Base-by-base conservation (phyloP, 2,113 vertebrate species). In the Clinocottus analis region DNA sequence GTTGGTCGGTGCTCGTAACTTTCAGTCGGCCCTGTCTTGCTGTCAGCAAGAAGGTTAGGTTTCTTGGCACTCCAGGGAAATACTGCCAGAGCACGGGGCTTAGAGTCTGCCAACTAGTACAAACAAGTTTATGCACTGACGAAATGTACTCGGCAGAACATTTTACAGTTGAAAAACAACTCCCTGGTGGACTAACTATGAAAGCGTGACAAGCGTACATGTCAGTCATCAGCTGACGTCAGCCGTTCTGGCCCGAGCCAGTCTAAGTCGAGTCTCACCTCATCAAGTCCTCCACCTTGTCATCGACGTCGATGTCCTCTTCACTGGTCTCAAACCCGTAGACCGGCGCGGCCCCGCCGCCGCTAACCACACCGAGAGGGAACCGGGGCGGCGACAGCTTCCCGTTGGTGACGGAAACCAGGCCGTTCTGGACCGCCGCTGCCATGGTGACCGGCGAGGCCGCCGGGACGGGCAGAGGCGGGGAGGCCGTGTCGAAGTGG, bases 211-310 rank as follows among this genome's bases (percentile, higher is more conserved):
- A n/a, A n/a, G n/a, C n/a, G n/a, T n/a, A n/a, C n/a, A n/a, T n/a
- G n/a, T n/a, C n/a, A 64, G 45, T 47, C 27, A 8, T 19, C 23
- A 10, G 25, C 41, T 29, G 25, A 47, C 63, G n/a, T 27, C 25
- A 65, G 41, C 39, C 64, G 33, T 9, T 21, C 33, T 62, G 33
- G 9, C 11, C 33, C 56, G 1, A 37, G 23, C 21, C 41, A 5
- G 45, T 7, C 33, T 29, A 14, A 14, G 8, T 7, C 2, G 35
- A 35, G n/a, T 86, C 86, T 94, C 80, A 99, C 98, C 98, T 98
- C 97, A 99, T 99, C 75, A 99, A 90, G 81, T 99, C 97, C 82
- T 99, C 98, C 87, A 99, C 98, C 89, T 97, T 99, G 85, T 99
- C 98, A 19, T 99, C 98, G 14, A 99, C 95, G 77, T 99, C 98